These are phyloP conservation scores for Prunella himalayana DNA, from an alignment of 2,113 vertebrate genomes.

Conservation along the genomic window DNA sequence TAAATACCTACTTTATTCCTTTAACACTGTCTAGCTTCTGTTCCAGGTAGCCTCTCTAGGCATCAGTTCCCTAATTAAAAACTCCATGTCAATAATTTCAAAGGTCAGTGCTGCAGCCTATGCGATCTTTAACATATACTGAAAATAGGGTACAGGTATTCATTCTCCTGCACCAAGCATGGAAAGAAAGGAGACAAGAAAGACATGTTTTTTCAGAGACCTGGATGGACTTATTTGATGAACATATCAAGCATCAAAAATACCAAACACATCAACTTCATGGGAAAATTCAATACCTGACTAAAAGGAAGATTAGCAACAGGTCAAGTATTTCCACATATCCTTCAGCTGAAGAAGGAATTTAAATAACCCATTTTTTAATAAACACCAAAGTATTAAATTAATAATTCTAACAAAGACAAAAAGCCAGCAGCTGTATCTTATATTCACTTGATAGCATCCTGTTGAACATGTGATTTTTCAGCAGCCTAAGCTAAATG, in stretches of 20 bases:
- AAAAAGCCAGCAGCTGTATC: neutral
- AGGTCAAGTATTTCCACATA: neutral
- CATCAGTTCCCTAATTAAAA: neutral
- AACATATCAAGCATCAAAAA: neutral
- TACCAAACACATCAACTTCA: neutral
- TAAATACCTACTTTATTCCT: neutral
- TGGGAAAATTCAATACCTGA: neutral
- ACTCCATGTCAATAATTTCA: neutral
- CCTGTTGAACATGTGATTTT: neutral
- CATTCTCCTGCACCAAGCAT: neutral
- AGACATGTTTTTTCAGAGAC: neutral
- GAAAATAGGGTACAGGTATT: neutral
- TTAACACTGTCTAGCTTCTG: neutral
- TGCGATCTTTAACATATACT: neutral
- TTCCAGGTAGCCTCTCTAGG: neutral
- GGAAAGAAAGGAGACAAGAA: neutral
- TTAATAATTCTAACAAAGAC: neutral
- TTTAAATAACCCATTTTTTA: neutral
- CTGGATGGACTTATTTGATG: neutral
- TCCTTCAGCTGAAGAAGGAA: neutral
- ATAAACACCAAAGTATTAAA: neutral
- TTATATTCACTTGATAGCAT: neutral
- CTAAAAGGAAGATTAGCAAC: neutral
- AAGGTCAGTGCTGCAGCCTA: rapidly evolving
- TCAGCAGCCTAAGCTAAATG: neutral